These are phyloP conservation scores for Ivindomyrus marchei DNA, from an alignment of 2,113 vertebrate species.

Conservation along the genomic window DNA sequence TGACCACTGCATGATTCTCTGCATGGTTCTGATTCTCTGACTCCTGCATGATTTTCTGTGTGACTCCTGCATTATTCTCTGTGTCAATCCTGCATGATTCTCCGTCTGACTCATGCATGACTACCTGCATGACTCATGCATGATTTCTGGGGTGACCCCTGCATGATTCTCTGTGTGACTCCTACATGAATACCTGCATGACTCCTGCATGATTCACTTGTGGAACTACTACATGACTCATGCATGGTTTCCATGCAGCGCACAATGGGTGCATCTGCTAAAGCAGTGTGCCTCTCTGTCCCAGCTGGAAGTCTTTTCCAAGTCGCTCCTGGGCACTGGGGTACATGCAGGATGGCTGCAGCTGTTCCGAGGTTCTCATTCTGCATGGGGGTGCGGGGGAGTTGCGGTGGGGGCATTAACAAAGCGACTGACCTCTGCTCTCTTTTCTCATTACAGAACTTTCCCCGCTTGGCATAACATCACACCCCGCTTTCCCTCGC, in stretches of 20 bases:
- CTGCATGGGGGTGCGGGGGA: slow-evolving; percentile 25
- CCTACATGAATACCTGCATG: background rate
- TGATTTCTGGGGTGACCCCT: background rate
- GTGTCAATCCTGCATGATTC: background rate
- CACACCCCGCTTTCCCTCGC: slow-evolving; percentile 48
- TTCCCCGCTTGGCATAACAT: slow-evolving; percentile 66
- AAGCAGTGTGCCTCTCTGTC: background rate
- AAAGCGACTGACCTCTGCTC: slow-evolving; percentile 27
- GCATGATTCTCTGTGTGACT: background rate
- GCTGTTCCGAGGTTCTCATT: slow-evolving; percentile 50
- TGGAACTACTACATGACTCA: background rate
- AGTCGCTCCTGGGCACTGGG: slow-evolving; percentile 11
- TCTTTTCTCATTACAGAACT: slow-evolving; percentile 56
- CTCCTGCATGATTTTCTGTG: background rate
- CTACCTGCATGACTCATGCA: background rate
- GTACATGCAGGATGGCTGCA: slow-evolving; percentile 36
- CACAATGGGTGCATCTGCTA: background rate
- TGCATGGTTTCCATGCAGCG: background rate
- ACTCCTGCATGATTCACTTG: background rate
- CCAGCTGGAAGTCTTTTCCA: slow-evolving; percentile 20
- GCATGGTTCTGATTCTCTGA: background rate
- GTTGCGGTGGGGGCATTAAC: background rate
- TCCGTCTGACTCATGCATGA: background rate
- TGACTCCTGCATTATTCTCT: background rate
- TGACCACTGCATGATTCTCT: background rate